Evolutionary conservation across 2,113 vertebrate genomes (phyloP), one percentile per base, ranked within the genome.

Genomic region (Entosphenus tridentatus): DNA sequence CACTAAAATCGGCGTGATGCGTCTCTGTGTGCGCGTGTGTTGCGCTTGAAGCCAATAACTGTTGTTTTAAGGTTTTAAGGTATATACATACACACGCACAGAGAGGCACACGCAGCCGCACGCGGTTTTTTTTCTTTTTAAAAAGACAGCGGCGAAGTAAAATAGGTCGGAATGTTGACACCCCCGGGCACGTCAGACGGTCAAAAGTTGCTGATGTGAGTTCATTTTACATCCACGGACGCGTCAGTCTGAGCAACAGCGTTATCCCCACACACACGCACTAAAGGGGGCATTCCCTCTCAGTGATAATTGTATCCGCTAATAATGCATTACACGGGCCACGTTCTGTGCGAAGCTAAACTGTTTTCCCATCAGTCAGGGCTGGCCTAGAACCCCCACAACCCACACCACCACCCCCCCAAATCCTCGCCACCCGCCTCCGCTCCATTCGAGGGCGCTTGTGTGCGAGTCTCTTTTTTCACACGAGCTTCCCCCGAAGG

Each of bases 251-350:
- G 16, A 62, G 13, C 13, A 13, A 62, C 13, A 8, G 16, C 58
- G 58, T 14, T 17, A 62, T 16, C 12, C 58, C 1, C 58, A 62
- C 58, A 6, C 58, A 4, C 58, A 62, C 3, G 12, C 16, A 13
- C 58, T 62, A 62, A 62, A 62, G 16, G 21, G 62, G n/a, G 21
- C 62, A 11, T 65, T 65, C 62, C 62, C 62, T 8, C 21, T 65
- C n/a, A 65, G 62, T 65, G 62, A 65, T 65, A 65, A 65, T 65
- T 65, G 62, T 65, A 65, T 65, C 62, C 21, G 62, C 62, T 65
- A 65, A 65, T 65, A 65, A 65, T 65, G 21, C 62, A 65, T 65
- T 65, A 65, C 62, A 65, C 62, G 62, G 62, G 62, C 62, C 62
- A 65, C 62, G 62, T 65, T 65, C 62, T 65, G 62, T 65, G 62